Conservation (phyloP, 1,140 invertebrate species). For the Aphis craccivora region DNA sequence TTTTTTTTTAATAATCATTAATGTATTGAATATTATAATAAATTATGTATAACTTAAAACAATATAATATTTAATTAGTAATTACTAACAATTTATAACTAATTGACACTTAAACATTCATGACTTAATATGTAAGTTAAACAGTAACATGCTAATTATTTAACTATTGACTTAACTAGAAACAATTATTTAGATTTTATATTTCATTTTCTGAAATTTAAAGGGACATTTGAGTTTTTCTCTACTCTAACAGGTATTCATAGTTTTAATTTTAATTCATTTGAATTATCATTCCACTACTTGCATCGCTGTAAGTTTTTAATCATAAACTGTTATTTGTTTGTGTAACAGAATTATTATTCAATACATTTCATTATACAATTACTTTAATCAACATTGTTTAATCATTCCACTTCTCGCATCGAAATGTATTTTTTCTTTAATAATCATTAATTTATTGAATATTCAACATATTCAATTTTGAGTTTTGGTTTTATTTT, state of each 20-base stretch:
- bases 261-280: background rate
- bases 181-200: no score
- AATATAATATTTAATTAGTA: no score
- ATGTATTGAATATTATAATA: background rate
- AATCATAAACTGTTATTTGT: background rate
- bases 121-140: no score
- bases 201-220: no score
- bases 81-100: no score
- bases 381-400: background rate
- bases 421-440: background rate
- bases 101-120: no score
- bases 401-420: slow-evolving; percentile 45
- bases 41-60: no score
- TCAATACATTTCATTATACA: slow-evolving; percentile 17
- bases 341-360: background rate
- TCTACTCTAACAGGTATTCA: background rate
- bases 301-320: slow-evolving; percentile 8
- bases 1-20: slow-evolving; percentile 7
- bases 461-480: background rate
- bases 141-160: no score
- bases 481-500: no score
- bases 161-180: no score
- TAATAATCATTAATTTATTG: slow-evolving; percentile 21
- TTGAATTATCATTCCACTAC: slow-evolving; percentile 33
- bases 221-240: no score